Evolutionary conservation across 37 sponge, comb jelly and placozoan species (phyloP), one percentile per base, ranked within the genome.

Genomic region (Tethya wilhelma): DNA sequence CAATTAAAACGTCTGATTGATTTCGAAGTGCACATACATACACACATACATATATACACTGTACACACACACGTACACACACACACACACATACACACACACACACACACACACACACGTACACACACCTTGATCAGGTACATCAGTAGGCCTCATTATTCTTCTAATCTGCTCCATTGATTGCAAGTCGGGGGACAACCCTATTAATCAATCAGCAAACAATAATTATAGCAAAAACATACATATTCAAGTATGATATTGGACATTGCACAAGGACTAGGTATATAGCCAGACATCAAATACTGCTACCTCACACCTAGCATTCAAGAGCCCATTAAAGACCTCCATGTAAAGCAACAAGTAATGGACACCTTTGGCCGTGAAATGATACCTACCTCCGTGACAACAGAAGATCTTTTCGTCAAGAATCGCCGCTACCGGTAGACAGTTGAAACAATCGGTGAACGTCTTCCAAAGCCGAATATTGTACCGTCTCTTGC

Each of bases 391-490:
- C 53, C 34, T 65, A 78, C 79, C 99, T 78, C 99, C 99, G 75
- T 98, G 99, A 64, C 99, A 98, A 75, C 99, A 98, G 82, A 98
- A 98, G 28, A 98, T 98, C 89, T 98, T 98, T 66, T 98, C 99
- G 70, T 98, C 99, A 38, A 98, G 75, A 40, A 98, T 98, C 55
- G 99, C 99, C 12, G 96, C 94, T 31, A 98, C 91, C 26, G 99
- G 99, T 2, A 98, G 71, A 84, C 99, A 98, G 89, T 98, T 98
- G 83, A 98, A 98, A 77, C 99, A 98, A 64, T 98, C 99, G 23
- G 99, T 98, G 75, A 98, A 98, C 0, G 96, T 96, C 78, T 98
- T 98, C 99, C 99, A 98, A 29, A 98, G 73, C 37, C 97, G 83
- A 73, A 98, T 98, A 79, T 94, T 98, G 86, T 98, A 98, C 56